Evolutionary conservation across 2,113 vertebrate species (phyloP).

Genomic region (Tragelaphus buxtoni): DNA sequence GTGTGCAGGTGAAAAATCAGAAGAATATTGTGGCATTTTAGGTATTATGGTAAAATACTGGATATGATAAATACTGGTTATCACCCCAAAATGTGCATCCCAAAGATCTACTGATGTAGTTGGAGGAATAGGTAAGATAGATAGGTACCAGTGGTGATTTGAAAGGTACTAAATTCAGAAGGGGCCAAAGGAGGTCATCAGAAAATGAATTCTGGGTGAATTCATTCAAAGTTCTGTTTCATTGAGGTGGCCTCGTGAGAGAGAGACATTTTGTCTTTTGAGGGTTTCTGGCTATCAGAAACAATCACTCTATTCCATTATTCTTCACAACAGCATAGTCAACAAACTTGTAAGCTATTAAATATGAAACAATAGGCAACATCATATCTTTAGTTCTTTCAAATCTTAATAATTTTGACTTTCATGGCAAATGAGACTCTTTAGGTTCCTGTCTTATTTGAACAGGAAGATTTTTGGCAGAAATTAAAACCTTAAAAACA

Average conservation of each 20-base stretch:
- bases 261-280: not conserved
- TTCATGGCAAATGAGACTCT: not conserved
- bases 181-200: not conserved
- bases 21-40: not conserved
- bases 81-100: not conserved
- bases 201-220: conserved; percentile 15
- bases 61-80: not conserved
- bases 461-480: not conserved
- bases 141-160: not conserved
- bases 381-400: conserved; percentile 12
- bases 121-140: not conserved
- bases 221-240: not conserved
- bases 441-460: not conserved
- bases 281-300: not conserved
- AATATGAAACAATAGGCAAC: not conserved
- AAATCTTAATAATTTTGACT: not conserved
- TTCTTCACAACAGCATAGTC: not conserved
- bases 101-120: not conserved
- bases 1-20: not conserved
- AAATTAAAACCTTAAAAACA: not conserved
- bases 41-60: not conserved
- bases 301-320: not conserved
- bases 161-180: not conserved
- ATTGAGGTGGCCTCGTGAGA: not conserved
- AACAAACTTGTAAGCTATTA: conserved; percentile 18